Base-by-base conservation (phyloP, 2,113 vertebrate species). In the Dryoscopus gambensis region DNA sequence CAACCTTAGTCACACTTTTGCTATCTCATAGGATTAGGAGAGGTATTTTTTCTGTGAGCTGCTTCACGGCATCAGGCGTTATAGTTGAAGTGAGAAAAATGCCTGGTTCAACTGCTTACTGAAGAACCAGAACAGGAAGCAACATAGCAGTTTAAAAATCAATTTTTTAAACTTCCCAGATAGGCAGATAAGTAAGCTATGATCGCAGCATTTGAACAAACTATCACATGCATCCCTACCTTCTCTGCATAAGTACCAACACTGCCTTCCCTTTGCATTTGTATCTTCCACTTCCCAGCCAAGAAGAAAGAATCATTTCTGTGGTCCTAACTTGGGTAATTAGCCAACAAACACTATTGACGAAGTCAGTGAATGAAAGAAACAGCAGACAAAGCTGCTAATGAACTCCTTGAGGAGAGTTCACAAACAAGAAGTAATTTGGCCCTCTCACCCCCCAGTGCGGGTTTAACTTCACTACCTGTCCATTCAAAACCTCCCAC, bases 401-500 rank as follows among this genome's bases (percentile, higher is more conserved):
- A 84, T 84, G 59, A 93, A 84, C 64, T 94, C 31, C 79, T 94
- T 71, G 47, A 77, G 60, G 35, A 90, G 13, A 60, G 27, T 7
- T 13, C 64, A 75, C 55, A 90, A 85, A 74, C 42, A 59, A 84
- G 74, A 88, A 88, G 56, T 71, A 74, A 90, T 86, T 35, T 86
- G 76, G 47, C 47, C 30, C 31, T 81, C 60, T 78, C 0, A 0
- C 19, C 27, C 68, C 46, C 17, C 19, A 15, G 1, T 30, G 35
- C 1, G 2, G 33, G 40, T 86, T 96, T 93, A 84, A 86, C 90
- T 90, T 92, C 60, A 84, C 68, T 88, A 87, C 56, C 91, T 88
- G 90, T 77, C 92, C 93, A 86, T 81, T 96, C 68, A 75, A 84
- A 94, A 74, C 68, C 71, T 95, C 90, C 85, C 71, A 84, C 57